Percentiles rank a stretch among this genome's conserved stretches.
These are phyloP conservation scores for Radopholus similis DNA, from an alignment of 1,140 invertebrate genomes.

Conservation along the genomic window DNA sequence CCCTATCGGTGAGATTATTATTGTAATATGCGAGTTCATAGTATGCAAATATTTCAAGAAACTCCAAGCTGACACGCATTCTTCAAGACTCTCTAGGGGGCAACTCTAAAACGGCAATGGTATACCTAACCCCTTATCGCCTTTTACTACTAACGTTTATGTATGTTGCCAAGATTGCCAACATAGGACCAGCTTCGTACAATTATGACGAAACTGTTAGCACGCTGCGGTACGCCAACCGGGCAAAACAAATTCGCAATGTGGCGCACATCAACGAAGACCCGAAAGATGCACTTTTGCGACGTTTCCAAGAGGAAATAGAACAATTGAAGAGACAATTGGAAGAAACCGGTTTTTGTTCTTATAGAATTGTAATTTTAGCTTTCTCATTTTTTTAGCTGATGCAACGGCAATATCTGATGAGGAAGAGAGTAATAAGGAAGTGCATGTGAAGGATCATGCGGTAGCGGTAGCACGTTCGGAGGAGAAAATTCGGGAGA, in stretches of 20 bases:
- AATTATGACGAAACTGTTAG: slow-evolving; percentile 97
- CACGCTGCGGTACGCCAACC: slow-evolving; percentile 89
- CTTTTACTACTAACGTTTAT: background rate
- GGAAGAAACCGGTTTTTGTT: slow-evolving; percentile 60
- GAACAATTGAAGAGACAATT: slow-evolving; percentile 81
- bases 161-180: slow-evolving; percentile 71
- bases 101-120: slow-evolving; percentile 94
- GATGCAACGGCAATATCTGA: slow-evolving; percentile 46
- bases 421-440: slow-evolving; percentile 49
- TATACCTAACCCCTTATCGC: slow-evolving; percentile 48
- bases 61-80: slow-evolving; percentile 85
- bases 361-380: background rate
- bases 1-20: slow-evolving; percentile 70
- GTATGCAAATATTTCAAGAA: slow-evolving; percentile 58
- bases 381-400: background rate
- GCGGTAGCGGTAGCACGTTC: slow-evolving; percentile 17
- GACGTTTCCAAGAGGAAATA: slow-evolving; percentile 93
- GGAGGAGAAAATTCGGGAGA: background rate
- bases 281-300: slow-evolving; percentile 89
- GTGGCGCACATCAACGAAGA: slow-evolving; percentile 93
- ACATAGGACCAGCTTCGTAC: slow-evolving; percentile 86
- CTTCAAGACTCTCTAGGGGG: slow-evolving; percentile 90
- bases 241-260: slow-evolving; percentile 96
- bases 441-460: slow-evolving; percentile 28
- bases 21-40: background rate